Evolutionary conservation across 1,140 invertebrate species (phyloP).

Genomic region (Zeugodacus cucurbitae): DNA sequence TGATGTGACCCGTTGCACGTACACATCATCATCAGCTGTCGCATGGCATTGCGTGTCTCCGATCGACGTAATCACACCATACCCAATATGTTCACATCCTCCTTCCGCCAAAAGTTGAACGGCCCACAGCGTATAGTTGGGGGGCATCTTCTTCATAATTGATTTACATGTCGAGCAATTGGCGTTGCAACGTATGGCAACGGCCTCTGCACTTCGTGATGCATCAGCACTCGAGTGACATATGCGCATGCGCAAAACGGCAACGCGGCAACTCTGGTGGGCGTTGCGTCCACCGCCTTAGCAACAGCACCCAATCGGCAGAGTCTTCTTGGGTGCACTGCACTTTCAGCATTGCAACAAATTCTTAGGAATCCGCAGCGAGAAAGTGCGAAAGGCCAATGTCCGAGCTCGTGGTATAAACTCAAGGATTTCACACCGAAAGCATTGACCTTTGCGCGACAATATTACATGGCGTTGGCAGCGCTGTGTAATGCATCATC

Average conservation of each 20-base stretch:
- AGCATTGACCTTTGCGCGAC: not conserved
- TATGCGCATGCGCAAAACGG: not conserved
- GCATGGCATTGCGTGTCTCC: not conserved
- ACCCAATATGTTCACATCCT: not conserved
- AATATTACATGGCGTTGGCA: not conserved
- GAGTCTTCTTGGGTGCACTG: not conserved
- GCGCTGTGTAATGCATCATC: not conserved
- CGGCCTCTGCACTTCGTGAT: not conserved
- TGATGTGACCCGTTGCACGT: not conserved
- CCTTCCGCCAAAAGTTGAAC: not conserved
- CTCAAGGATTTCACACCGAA: slow-evolving; percentile 3
- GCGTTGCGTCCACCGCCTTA: not conserved
- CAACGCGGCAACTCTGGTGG: not conserved
- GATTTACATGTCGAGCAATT: not conserved
- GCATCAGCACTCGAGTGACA: not conserved
- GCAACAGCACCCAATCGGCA: not conserved
- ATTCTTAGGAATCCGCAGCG: slow-evolving; percentile 6
- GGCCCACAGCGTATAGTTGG: not conserved
- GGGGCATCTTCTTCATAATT: slow-evolving; percentile 8
- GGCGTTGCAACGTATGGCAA: not conserved
- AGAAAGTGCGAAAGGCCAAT: not conserved
- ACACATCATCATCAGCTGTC: not conserved
- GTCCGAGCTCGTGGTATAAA: not conserved
- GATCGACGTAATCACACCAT: not conserved
- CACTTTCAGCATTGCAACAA: not conserved